phyloP scores from a whole-genome alignment of 2,113 vertebrate genomes.

The Ptilonorhynchus violaceus region DNA sequence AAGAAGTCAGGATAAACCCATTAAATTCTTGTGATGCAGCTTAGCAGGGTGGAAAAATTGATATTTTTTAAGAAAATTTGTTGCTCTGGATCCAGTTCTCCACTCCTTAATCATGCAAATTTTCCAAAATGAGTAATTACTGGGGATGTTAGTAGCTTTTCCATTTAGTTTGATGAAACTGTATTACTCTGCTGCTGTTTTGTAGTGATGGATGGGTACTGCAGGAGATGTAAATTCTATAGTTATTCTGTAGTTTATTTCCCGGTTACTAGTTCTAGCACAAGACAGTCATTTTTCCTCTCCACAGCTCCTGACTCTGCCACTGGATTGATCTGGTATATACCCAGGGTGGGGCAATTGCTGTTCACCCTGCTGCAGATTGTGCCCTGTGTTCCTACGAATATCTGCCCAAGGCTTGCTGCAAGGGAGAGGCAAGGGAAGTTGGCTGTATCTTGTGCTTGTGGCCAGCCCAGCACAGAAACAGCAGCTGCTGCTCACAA shows the following conservation, averaged over 20 bases:
- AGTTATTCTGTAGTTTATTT: background rate
- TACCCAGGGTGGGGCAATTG: fast-evolving
- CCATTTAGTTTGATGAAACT: background rate
- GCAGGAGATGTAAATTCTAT: background rate
- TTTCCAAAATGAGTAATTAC: background rate
- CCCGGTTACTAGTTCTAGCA: background rate
- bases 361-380: background rate
- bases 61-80: background rate
- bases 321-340: too few relatives aligned
- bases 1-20: background rate
- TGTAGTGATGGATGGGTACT: background rate
- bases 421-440: background rate
- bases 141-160: background rate
- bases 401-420: background rate
- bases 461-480: background rate
- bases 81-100: background rate
- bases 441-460: background rate
- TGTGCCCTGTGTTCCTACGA: background rate
- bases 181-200: background rate
- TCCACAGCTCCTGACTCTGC: background rate
- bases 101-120: background rate
- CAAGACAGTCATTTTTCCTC: background rate
- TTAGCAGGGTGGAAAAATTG: background rate
- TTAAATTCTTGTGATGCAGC: background rate
- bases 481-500: background rate